Percentiles rank a stretch among this genome's conserved stretches.
These are phyloP conservation scores for Anolis apletophallus DNA, from an alignment of 2,797 vertebrate species.

Conservation along the genomic window DNA sequence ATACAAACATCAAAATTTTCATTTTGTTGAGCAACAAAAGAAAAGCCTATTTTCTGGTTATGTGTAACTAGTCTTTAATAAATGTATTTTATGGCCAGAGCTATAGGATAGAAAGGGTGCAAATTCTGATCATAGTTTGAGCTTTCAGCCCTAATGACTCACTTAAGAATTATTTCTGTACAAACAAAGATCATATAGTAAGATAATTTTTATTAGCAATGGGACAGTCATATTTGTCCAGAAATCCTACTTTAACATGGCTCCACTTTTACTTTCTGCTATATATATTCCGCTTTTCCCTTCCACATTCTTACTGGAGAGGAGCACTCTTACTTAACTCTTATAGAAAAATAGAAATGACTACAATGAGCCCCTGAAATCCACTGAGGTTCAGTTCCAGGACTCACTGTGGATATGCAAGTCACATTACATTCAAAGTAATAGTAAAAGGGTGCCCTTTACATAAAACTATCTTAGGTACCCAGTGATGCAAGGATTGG, in stretches of 20 bases:
- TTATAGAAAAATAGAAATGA: not conserved
- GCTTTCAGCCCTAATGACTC: not conserved
- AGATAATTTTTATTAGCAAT: not conserved
- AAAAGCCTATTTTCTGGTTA: not conserved
- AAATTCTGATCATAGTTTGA: not conserved
- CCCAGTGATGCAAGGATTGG: too few relatives aligned
- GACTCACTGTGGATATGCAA: too few relatives aligned
- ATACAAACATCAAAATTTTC: not conserved
- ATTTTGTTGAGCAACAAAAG: not conserved
- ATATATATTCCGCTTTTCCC: not conserved
- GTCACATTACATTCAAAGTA: too few relatives aligned
- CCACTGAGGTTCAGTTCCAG: too few relatives aligned
- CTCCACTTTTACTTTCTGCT: not conserved
- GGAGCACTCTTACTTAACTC: too few relatives aligned
- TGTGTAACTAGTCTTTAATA: not conserved
- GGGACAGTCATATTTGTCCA: not conserved
- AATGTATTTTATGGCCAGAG: not conserved
- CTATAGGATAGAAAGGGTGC: not conserved
- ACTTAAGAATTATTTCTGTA: not conserved
- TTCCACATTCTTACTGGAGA: too few relatives aligned
- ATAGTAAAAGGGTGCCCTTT: too few relatives aligned
- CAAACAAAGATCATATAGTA: not conserved
- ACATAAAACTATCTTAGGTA: too few relatives aligned
- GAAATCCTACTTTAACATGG: not conserved
- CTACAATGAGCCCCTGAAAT: too few relatives aligned